Base-by-base conservation (phyloP, 2,888 invertebrate genomes). In the Napeogenes inachia region DNA sequence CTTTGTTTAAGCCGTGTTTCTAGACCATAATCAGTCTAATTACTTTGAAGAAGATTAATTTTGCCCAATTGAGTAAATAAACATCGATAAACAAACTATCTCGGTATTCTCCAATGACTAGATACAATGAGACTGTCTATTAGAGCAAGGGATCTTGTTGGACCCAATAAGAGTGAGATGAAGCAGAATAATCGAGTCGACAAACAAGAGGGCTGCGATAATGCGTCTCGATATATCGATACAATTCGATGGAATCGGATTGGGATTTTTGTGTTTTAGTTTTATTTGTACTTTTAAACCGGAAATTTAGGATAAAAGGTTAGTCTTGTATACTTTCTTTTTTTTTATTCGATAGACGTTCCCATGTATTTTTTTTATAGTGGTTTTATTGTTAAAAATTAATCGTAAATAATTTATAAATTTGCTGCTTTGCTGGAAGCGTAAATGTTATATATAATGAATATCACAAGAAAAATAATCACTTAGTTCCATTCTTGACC, bases 111-210 rank as follows among this genome's bases (percentile, higher is more conserved):
- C 46, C 45, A 56, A 60, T 59, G 58, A 38, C 30, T 58, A 30
- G 50, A 50, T 58, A 65, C 65, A 60, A 62, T 62, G 57, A 50
- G 38, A 47, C 30, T 66, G 56, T 58, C 60, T 64, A 60, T 57
- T 64, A 66, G 50, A 64, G 56, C 55, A 58, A 56, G 58, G 64
- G 61, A 59, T 57, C 61, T 56, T 21, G 54, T 73, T 71, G 70
- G 69, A 71, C 80, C 84, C 85, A 88, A 88, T 88, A 88, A 84
- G 78, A 75, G 84, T 82, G 79, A 84, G 82, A 87, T 82, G 88
- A 85, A 83, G 85, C 79, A 86, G 84, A 87, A 89, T 88, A 88
- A 89, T 89, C 87, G 86, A 84, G 81, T 78, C 80, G 88, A 88
- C 88, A 89, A 87, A 89, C 87, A 87, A 84, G 87, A 84, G 87